phyloP scores from a whole-genome alignment of 2,113 vertebrate genomes.

The Crotalus helleri region DNA sequence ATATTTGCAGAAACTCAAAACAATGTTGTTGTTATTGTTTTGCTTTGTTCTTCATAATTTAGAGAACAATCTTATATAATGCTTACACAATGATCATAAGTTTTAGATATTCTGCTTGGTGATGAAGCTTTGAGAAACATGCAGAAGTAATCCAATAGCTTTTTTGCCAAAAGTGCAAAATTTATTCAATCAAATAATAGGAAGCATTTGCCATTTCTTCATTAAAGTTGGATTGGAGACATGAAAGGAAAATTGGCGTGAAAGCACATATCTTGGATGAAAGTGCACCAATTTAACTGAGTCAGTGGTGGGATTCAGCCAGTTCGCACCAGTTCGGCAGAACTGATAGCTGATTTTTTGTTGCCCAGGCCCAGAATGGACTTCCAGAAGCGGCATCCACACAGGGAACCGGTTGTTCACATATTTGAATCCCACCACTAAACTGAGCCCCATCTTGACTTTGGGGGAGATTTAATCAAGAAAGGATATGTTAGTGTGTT shows the following conservation, averaged over 20 bases:
- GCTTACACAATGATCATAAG: not conserved
- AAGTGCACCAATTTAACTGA: not conserved
- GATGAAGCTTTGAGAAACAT: not conserved
- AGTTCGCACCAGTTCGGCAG: too few species aligned
- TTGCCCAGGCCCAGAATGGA: too few species aligned
- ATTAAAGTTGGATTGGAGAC: not conserved
- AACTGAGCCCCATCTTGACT: not conserved
- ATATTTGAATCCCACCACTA: too few species aligned
- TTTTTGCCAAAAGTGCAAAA: not conserved
- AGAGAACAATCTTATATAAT: not conserved
- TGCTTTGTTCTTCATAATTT: not conserved
- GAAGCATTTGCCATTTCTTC: not conserved
- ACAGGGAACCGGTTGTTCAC: too few species aligned
- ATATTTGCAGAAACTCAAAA: not conserved
- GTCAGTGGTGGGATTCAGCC: not conserved
- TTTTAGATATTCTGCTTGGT: not conserved
- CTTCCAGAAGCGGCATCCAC: too few species aligned
- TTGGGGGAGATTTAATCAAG: not conserved
- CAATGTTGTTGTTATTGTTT: not conserved
- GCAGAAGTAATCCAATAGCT: not conserved
- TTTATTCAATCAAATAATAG: not conserved
- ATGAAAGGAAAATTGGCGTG: not conserved
- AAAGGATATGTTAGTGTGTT: not conserved
- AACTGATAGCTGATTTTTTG: too few species aligned
- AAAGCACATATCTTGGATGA: not conserved